Conservation (phyloP, 2,888 invertebrate genomes). For the Lottia gigantea region DNA sequence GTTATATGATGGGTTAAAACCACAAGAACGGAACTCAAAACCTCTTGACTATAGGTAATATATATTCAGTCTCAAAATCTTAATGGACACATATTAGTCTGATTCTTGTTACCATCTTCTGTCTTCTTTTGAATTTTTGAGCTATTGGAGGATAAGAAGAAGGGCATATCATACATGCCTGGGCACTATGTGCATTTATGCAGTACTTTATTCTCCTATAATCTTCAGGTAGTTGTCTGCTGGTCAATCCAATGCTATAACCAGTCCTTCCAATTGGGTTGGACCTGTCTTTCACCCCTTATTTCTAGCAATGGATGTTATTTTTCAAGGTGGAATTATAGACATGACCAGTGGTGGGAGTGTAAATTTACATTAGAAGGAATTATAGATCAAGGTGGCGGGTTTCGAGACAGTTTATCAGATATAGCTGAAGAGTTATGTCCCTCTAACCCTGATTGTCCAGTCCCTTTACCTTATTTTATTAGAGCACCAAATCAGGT, state of each 20-base stretch:
- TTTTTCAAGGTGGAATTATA: conserved; percentile 58
- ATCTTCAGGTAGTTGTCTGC: too few species aligned
- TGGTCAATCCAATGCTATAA: too few species aligned
- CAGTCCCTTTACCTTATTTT: conserved; percentile 64
- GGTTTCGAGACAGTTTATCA: conserved; percentile 68
- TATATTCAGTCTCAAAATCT: neutral
- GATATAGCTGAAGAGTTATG: conserved; percentile 68
- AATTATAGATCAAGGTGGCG: conserved; percentile 68
- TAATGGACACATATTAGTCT: neutral
- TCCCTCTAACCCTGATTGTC: conserved; percentile 56
- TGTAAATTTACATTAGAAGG: conserved; percentile 68
- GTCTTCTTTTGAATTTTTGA: too few species aligned
- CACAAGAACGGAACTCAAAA: conserved; percentile 55
- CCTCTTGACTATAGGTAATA: conserved; percentile 60
- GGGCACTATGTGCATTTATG: too few species aligned
- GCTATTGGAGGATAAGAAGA: too few species aligned
- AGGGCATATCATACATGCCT: too few species aligned
- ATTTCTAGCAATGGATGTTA: neutral
- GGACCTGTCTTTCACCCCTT: too few species aligned
- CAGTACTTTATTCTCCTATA: too few species aligned
- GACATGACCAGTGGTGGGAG: conserved; percentile 69
- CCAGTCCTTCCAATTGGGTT: too few species aligned
- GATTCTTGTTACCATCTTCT: too few species aligned
- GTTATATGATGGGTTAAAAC: conserved; percentile 65
- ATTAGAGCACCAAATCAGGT: conserved; percentile 67